Conservation (phyloP, 2,797 vertebrate genomes). For the Antennarius maculatus region DNA sequence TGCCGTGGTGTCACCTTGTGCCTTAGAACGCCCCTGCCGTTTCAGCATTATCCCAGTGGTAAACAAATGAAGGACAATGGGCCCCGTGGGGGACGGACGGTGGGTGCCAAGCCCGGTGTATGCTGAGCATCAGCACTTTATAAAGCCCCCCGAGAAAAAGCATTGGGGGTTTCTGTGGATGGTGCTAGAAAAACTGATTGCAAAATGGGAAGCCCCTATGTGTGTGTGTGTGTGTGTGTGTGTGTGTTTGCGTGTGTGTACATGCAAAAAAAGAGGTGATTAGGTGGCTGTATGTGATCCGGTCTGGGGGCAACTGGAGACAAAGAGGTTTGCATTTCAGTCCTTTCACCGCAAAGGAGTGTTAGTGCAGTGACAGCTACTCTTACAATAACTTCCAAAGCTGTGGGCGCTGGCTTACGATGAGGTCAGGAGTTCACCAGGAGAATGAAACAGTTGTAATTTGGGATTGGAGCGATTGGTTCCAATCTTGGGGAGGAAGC, state of each 20-base stretch:
- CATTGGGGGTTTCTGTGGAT: conserved; percentile 61
- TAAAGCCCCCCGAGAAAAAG: conserved; percentile 72
- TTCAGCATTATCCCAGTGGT: conserved; percentile 66
- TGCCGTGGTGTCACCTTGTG: conserved; percentile 41
- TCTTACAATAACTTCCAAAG: conserved; percentile 49
- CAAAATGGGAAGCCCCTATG: conserved; percentile 28
- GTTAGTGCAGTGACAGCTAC: conserved; percentile 47
- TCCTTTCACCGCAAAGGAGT: conserved; percentile 52
- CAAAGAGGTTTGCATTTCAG: conserved; percentile 52
- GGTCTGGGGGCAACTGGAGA: conserved; percentile 47
- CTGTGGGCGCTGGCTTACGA: conserved; percentile 20
- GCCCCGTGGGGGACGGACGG: conserved; percentile 30
- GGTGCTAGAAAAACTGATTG: conserved; percentile 64
- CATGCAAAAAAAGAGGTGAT: conserved; percentile 40
- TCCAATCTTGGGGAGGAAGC: neutral
- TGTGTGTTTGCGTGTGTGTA: conserved; percentile 15
- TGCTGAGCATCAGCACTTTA: conserved; percentile 80
- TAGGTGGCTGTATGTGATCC: conserved; percentile 54
- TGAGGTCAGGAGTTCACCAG: conserved; percentile 46
- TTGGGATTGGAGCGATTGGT: neutral
- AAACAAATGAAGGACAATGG: conserved; percentile 72
- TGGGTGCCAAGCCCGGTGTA: conserved; percentile 20
- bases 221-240: conserved; percentile 10
- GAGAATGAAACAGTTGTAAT: neutral
- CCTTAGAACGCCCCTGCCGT: conserved; percentile 49